Base-by-base conservation (phyloP, 2,797 vertebrate genomes). In the Chromis chromis region DNA sequence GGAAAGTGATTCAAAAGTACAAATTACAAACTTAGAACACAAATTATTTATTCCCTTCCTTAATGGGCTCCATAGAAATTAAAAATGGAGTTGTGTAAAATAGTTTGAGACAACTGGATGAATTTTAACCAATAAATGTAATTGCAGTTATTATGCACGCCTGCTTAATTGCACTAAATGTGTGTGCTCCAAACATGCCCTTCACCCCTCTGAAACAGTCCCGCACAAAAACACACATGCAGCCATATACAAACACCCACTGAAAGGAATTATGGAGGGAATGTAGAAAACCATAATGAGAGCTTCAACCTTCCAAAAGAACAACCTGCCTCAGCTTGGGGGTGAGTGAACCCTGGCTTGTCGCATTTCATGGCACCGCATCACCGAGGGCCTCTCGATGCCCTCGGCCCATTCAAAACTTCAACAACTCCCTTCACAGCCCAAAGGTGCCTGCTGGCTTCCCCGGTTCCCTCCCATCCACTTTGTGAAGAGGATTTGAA, bases 311-410 rank as follows among this genome's bases (percentile, higher is more conserved):
- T 80, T 79, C 48, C 27, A 90, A 90, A 92, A 89, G 90, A 87
- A 87, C 91, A 91, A 86, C 83, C 78, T 85, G 84, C 83, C 60
- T 82, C 68, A 39, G 81, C 33, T 81, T 66, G 28, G 79, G 82
- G 90, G 85, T 85, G 83, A 85, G 40, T 87, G 92, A 93, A 91
- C 90, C 79, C 88, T 91, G 91, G 81, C 88, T 89, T 87, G 86
- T 90, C 83, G 90, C 77, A 89, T 93, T 93, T 93, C 92, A 92
- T 93, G 91, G 83, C 86, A 86, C 59, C 87, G 59, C 89, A 91
- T 93, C 91, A 93, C 55, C 0, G 65, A 76, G 87, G 88, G 76
- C 88, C 92, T 80, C 84, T 85, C 19, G 1, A 25, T 86, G 88
- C 85, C 88, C 86, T 74, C 11, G 25, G 75, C 65, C 81, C 79